Conservation (phyloP, 2,888 invertebrate species). For the Eurois occulta region DNA sequence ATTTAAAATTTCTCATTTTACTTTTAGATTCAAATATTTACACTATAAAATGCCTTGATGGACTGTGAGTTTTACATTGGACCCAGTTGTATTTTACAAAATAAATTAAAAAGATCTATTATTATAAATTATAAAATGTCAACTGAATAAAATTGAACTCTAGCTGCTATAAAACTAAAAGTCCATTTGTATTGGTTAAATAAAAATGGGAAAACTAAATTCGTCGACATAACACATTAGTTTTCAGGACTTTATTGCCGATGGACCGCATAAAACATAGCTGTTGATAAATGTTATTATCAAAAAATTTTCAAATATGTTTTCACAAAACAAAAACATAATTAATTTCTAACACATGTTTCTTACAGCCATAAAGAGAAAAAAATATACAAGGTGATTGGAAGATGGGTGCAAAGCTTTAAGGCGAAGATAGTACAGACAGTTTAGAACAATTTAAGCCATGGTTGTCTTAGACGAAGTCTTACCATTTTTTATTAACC, state of each 20-base stretch:
- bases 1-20: neutral
- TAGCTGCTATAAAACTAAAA: neutral
- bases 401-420: too few relatives aligned
- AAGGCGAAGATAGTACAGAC: too few relatives aligned
- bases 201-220: neutral
- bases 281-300: neutral
- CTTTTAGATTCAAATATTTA: slow-evolving; percentile 31
- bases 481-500: too few relatives aligned
- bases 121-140: slow-evolving; percentile 22
- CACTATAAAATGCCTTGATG: neutral
- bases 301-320: neutral
- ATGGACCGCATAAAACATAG: neutral
- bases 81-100: neutral
- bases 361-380: neutral
- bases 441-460: too few relatives aligned
- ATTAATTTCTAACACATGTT: neutral
- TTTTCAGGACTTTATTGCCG: neutral
- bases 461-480: too few relatives aligned
- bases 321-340: neutral
- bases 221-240: neutral
- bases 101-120: slow-evolving; percentile 4
- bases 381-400: too few relatives aligned
- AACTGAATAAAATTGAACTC: neutral
- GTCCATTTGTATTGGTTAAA: neutral
- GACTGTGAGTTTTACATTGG: neutral